Conservation (phyloP, 2,888 invertebrate genomes). For the Dolichopus griseipennis region DNA sequence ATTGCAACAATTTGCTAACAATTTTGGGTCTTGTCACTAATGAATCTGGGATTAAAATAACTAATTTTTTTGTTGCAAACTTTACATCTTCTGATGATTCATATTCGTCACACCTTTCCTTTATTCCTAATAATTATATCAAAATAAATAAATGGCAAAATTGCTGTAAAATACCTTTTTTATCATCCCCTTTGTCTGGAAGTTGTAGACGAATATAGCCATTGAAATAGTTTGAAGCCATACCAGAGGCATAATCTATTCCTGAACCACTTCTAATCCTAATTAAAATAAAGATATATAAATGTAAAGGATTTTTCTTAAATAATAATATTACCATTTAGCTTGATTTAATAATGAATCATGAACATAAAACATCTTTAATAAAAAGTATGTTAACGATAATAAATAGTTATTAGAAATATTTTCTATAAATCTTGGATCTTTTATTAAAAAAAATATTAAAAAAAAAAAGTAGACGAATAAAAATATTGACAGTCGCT, state of each 20-base stretch:
- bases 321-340: not conserved
- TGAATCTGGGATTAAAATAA: constrained; percentile 35
- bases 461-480: too few species aligned
- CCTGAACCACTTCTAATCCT: constrained; percentile 24
- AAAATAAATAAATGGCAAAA: not conserved
- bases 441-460: too few species aligned
- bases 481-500: not conserved
- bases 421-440: not conserved
- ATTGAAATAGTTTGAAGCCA: constrained; percentile 38
- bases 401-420: too few species aligned
- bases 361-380: not conserved
- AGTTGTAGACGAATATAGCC: constrained; percentile 34
- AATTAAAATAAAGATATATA: too few species aligned
- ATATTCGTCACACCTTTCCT: constrained; percentile 30
- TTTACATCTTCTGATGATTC: constrained; percentile 26
- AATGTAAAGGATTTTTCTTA: too few species aligned
- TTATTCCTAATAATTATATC: constrained; percentile 25
- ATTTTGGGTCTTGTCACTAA: constrained; percentile 30
- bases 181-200: constrained; percentile 22
- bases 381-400: too few species aligned
- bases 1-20: constrained; percentile 28
- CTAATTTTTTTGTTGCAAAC: constrained; percentile 31
- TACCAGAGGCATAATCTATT: constrained; percentile 36
- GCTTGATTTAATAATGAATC: not conserved
- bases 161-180: constrained; percentile 15